Base-by-base conservation (phyloP, 2,888 invertebrate genomes). In the Chironomus tentans region DNA sequence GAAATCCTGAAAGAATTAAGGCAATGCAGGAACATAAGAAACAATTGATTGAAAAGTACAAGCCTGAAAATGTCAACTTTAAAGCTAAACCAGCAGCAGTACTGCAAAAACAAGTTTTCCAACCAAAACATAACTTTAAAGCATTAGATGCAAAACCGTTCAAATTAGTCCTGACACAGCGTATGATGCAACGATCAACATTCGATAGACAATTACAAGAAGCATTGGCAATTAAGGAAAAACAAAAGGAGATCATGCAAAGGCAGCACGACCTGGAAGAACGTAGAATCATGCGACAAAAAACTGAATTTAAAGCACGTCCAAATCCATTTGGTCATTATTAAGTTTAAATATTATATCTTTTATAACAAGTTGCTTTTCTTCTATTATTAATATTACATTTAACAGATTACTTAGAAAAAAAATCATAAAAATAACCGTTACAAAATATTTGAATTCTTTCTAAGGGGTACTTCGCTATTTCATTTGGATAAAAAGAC, bases 201-300 rank as follows among this genome's bases (percentile, higher is more conserved):
- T 76, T 69, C n/a, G 76, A 76, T 21, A 56, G 24, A 13, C 62
- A 76, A 50, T 50, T 76, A n/a, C 24, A 50, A 4, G 68, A 68
- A 21, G 50, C 28, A 2, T 4, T 21, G 3, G 50, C 38, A 2
- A 56, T 50, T 6, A 28, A 47, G 7, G 65, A 76, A 22, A 28
- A 56, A 6, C 76, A 76, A n/a, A 28, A 76, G 21, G 76, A 76
- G n/a, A 56, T 56, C 21, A 7, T 21, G 7, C 7, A 28, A 12
- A 15, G 69, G 4, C 46, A 48, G n/a, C n/a, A 76, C 13, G 69
- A 68, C 6, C 18, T 76, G 12, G 48, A 76, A 28, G 21, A 48
- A 4, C 68, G 76, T 7, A 68, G 69, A 15, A 4, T 69, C 0
- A 48, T 69, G 7, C 50, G 76, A 15, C 76, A 76, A 68, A 69